phyloP scores from a whole-genome alignment of 35 echinoderm and acorn worm species.

The Apostichopus californicus region DNA sequence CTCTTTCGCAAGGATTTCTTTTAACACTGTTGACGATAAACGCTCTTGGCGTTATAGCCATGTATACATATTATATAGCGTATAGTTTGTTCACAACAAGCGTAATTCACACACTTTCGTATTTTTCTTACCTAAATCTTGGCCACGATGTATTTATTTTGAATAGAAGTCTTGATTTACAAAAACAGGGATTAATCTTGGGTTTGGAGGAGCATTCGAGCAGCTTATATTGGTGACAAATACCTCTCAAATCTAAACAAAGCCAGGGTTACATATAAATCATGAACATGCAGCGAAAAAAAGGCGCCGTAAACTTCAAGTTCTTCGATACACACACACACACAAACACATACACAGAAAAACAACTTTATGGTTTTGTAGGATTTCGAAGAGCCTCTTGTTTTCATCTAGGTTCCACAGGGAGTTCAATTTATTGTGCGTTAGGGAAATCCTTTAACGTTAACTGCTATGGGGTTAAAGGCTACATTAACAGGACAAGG shows the following conservation, averaged over 20 bases:
- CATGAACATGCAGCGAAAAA: background rate
- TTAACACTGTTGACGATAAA: background rate
- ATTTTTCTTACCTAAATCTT: slow-evolving; percentile 12
- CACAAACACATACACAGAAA: background rate
- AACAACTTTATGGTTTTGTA: background rate
- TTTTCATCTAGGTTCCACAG: background rate
- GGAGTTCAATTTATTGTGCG: slow-evolving; percentile 20
- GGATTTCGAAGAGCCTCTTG: background rate
- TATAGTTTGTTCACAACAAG: background rate
- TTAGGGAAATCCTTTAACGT: background rate
- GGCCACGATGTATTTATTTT: slow-evolving; percentile 40
- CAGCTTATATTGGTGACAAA: slow-evolving; percentile 21
- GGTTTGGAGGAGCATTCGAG: background rate
- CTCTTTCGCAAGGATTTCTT: too few species aligned
- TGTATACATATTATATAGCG: background rate
- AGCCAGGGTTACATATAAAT: slow-evolving; percentile 21
- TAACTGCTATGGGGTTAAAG: background rate
- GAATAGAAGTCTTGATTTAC: slow-evolving; percentile 1
- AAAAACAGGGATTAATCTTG: slow-evolving; percentile 7
- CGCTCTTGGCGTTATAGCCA: background rate
- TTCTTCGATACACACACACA: too few species aligned
- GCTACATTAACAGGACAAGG: slow-evolving; percentile 37
- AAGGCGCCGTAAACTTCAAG: too few species aligned
- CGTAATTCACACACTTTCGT: slow-evolving; percentile 9
- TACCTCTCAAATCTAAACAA: slow-evolving; percentile 23